Evolutionary conservation across 2,797 vertebrate species (phyloP), one percentile per base, ranked within the genome.

Genomic region (Fistularia commersonii): DNA sequence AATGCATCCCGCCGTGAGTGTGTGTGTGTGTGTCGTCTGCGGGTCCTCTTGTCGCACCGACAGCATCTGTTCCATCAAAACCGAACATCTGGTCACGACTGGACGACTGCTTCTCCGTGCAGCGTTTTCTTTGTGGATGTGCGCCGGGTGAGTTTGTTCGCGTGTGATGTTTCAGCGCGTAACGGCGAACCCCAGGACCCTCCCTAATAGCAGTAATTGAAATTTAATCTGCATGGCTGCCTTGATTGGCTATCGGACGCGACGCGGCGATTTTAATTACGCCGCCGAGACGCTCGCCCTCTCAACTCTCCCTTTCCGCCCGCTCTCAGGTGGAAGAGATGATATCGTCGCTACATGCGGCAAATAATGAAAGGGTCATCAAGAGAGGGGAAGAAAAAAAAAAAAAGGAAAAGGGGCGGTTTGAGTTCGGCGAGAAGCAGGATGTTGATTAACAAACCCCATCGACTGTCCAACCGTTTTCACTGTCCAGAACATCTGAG

Each of bases 241-340:
- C 54, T 69, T 84, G 72, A 86, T 80, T 77, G 64, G 64, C 72
- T 59, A 59, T 78, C 75, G 68, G 72, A 79, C 76, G 70, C 63
- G 76, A 72, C 76, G 76, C 56, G 54, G 50, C 79, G 65, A 85
- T 76, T 86, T 79, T n/a, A 81, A 81, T 81, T 77, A 77, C 36
- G 59, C 69, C 71, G 68, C 61, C 48, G 68, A 64, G 66, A 62
- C 57, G 38, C 47, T 53, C 58, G 54, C 61, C 64, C 63, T 81
- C 62, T 62, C 65, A 69, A 62, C 65, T 58, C 58, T 65, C 54
- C 51, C 51, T 45, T 60, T n/a, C 34, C 66, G 43, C 47, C 41
- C 48, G 54, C 61, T 64, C 55, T 57, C 51, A 5, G 8, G 15
- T 31, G 41, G 32, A 64, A 64, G 42, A 8, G 32, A 57, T 69